Conservation (phyloP, 2,113 vertebrate genomes). For the Nycticebus coucang region DNA sequence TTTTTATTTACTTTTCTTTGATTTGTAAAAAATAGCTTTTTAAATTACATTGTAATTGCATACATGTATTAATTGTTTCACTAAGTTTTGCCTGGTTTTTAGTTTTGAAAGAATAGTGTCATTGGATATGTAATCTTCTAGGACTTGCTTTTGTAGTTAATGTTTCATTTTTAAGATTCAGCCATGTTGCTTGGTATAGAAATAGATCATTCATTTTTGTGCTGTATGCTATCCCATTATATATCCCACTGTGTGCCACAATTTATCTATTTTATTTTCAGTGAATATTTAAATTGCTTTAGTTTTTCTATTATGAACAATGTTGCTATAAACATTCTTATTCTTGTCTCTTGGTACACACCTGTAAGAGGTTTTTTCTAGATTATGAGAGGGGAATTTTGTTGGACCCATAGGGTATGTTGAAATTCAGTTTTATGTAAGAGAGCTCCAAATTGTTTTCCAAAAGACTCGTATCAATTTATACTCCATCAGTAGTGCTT, state of each 20-base stretch:
- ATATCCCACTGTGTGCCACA: background rate
- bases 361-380: background rate
- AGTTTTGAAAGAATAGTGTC: background rate
- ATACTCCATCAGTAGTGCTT: background rate
- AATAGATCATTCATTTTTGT: constrained; percentile 8
- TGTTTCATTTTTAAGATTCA: constrained; percentile 3
- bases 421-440: background rate
- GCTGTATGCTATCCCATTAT: background rate
- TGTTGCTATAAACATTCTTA: background rate
- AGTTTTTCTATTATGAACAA: background rate
- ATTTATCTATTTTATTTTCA: constrained; percentile 22
- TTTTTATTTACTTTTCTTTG: constrained; percentile 14
- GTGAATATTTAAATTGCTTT: background rate
- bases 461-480: background rate
- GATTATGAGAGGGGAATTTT: background rate
- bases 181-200: background rate
- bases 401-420: background rate
- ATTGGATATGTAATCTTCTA: background rate
- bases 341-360: background rate
- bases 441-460: background rate
- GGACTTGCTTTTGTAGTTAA: background rate
- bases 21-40: background rate
- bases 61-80: background rate
- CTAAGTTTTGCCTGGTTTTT: constrained; percentile 34
- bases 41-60: background rate